Evolutionary conservation across 1,140 invertebrate species (phyloP).

Genomic region (Meteorus sp.): DNA sequence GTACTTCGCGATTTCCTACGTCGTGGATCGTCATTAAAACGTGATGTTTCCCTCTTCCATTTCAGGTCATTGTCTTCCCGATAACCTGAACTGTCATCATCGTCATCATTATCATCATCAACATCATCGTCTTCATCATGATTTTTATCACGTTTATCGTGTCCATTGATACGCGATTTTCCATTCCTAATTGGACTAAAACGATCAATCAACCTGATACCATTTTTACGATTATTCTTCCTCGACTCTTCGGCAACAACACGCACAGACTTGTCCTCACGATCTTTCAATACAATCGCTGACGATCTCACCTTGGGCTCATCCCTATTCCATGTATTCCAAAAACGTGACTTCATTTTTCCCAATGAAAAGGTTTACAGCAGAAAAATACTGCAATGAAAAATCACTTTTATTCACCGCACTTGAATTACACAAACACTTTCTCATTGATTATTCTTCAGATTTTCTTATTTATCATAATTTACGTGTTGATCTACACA

Average conservation of each 20-base stretch:
- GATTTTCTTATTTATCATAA: no score
- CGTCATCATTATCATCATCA: constrained; percentile 1
- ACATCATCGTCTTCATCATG: constrained; percentile 7
- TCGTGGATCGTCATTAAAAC: constrained; percentile 13
- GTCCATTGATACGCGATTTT: constrained; percentile 10
- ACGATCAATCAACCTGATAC: not conserved
- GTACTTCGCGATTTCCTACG: constrained; percentile 16
- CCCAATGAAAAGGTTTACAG: not conserved
- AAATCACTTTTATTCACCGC: no score
- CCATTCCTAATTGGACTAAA: constrained; percentile 14
- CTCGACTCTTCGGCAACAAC: not conserved
- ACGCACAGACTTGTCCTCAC: not conserved
- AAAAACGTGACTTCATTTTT: constrained; percentile 45
- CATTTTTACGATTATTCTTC: not conserved
- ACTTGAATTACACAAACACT: no score
- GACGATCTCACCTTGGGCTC: constrained; percentile 20
- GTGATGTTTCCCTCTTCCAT: constrained; percentile 4
- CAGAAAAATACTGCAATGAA: not conserved
- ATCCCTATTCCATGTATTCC: constrained; percentile 32
- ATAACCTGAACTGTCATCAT: not conserved
- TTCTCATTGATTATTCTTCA: no score
- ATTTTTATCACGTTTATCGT: not conserved
- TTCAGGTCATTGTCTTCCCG: not conserved
- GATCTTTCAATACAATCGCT: constrained; percentile 6
- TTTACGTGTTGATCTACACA: not conserved